phyloP scores from a whole-genome alignment of 2,113 vertebrate genomes.

The Heterotis niloticus region DNA sequence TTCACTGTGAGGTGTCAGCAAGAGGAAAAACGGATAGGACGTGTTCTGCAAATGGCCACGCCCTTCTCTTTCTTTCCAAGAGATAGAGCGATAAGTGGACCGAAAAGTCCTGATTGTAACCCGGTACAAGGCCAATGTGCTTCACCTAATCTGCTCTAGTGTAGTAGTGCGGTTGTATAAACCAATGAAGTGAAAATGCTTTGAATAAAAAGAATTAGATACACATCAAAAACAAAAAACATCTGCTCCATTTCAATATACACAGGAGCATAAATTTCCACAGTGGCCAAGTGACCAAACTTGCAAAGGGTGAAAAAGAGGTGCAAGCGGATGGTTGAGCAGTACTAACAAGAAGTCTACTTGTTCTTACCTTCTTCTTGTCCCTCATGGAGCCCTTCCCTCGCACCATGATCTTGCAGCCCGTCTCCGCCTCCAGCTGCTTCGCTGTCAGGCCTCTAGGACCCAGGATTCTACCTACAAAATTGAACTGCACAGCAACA shows the following conservation, averaged over 20 bases:
- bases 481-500: constrained; percentile 72
- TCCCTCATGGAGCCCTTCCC: constrained; percentile 89
- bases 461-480: constrained; percentile 86
- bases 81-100: neutral
- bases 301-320: neutral
- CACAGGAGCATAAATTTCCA: neutral
- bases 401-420: constrained; percentile 91
- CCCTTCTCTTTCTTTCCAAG: neutral
- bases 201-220: no score
- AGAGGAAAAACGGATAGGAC: neutral
- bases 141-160: no score
- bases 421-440: constrained; percentile 85
- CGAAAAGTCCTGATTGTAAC: neutral
- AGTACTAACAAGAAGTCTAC: neutral
- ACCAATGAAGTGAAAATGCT: no score
- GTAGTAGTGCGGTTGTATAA: no score
- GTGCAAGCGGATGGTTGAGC: neutral
- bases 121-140: no score
- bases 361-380: constrained; percentile 79
- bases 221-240: no score
- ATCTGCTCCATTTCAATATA: no score
- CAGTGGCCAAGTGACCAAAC: neutral
- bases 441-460: constrained; percentile 85
- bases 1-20: neutral
- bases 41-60: neutral